Base-by-base conservation (phyloP, 2,113 vertebrate species). In the Stegastes partitus region DNA sequence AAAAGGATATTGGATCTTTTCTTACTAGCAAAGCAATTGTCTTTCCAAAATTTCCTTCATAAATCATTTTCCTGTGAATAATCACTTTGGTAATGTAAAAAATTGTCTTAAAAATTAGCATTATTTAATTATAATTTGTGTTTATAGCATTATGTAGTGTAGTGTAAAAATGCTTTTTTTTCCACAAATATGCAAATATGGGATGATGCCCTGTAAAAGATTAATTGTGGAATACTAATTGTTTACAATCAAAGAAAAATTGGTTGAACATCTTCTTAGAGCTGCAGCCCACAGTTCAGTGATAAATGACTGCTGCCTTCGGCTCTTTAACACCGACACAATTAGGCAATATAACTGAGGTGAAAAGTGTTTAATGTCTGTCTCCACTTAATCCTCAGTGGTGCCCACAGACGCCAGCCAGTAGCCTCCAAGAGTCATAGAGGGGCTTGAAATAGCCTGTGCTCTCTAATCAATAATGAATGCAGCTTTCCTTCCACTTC, bases 401-500 rank as follows among this genome's bases (percentile, higher is more conserved):
- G 67, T 26, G 59, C 61, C 86, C 74, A 34, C 77, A 77, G 57
- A 86, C 1, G 11, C 59, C 71, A 82, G 81, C 79, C 81, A 50
- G 34, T 39, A 23, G 23, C 58, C 62, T 58, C 39, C 23, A 54
- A 54, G 74, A 87, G 70, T 39, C 31, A 42, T 18, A 16, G 51
- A 81, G 54, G 51, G 72, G 68, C 86, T 79, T 62, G 73, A 89
- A 88, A 91, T 86, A 91, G 86, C 74, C 86, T 1, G 26, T 28
- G 66, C 84, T 83, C 76, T 82, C 81, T 81, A 62, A 93, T 94
- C 85, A 94, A 92, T 92, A 91, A 92, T 93, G 71, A 74, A 93
- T 91, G 86, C 28, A 44, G 73, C 69, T 83, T 82, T 86, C 77
- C 82, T 86, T 83, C 78, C 81, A 67, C 74, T 68, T 49, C 68